These are phyloP conservation scores for Drosophila helvetica DNA, from an alignment of 2,888 invertebrate genomes.

Conservation along the genomic window DNA sequence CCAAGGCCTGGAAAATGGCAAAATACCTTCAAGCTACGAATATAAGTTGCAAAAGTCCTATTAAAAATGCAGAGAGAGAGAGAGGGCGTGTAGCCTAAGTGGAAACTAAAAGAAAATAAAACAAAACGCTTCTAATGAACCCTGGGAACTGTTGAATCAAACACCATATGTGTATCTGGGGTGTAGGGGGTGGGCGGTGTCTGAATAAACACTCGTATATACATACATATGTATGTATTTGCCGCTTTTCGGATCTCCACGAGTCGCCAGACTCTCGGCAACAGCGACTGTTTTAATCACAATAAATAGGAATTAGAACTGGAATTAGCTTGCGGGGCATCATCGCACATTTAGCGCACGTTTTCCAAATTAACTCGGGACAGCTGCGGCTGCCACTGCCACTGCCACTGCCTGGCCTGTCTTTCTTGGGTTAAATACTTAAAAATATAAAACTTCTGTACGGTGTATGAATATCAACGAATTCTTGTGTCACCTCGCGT, in stretches of 20 bases:
- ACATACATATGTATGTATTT: neutral
- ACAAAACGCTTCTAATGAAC: conserved; percentile 26
- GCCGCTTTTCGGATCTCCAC: neutral
- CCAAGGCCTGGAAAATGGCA: neutral
- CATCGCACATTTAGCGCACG: conserved; percentile 59
- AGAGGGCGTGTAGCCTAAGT: conserved; percentile 3
- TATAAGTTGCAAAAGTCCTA: neutral
- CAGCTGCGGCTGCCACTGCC: conserved; percentile 16
- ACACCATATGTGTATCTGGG: conserved; percentile 18
- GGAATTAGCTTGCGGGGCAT: conserved; percentile 60
- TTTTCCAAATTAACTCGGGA: conserved; percentile 63
- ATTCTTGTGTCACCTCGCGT: neutral
- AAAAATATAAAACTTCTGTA: conserved; percentile 2
- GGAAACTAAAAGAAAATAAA: conserved; percentile 7
- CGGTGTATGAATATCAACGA: conserved; percentile 11
- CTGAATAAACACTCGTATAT: conserved; percentile 3
- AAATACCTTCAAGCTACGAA: neutral
- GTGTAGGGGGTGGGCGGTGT: conserved; percentile 3
- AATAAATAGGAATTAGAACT: conserved; percentile 74
- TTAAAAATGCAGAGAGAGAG: conserved; percentile 19
- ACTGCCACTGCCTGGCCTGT: neutral
- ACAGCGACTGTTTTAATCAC: conserved; percentile 53
- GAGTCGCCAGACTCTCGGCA: neutral
- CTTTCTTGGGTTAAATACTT: conserved; percentile 16
- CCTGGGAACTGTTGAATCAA: conserved; percentile 39